Conservation (phyloP, 2,888 invertebrate species). For the Drosophila sordidula region DNA sequence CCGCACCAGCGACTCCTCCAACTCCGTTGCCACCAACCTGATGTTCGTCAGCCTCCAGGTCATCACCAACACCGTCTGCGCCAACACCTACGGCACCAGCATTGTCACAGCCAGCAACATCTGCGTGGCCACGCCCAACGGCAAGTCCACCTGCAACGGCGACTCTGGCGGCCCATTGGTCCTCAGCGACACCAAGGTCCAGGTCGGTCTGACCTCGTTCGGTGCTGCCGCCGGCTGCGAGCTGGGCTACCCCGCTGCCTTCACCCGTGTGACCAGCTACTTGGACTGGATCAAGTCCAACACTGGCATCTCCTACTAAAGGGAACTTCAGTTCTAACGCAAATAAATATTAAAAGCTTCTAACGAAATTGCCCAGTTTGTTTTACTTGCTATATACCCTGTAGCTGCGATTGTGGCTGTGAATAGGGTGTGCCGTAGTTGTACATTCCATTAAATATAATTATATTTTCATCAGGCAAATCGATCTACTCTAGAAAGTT, state of each 20-base stretch:
- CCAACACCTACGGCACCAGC: constrained; percentile 81
- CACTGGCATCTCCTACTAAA: constrained; percentile 54
- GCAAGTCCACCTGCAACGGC: constrained; percentile 79
- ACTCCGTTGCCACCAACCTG: constrained; percentile 72
- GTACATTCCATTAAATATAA: too few relatives aligned
- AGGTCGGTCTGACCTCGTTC: constrained; percentile 81
- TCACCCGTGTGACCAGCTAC: constrained; percentile 71
- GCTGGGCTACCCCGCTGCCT: constrained; percentile 75
- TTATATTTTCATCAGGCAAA: too few relatives aligned
- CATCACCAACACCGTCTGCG: constrained; percentile 78
- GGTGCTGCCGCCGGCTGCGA: constrained; percentile 75
- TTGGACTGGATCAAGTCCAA: constrained; percentile 69
- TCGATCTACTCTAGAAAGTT: too few relatives aligned
- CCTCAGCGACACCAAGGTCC: constrained; percentile 12
- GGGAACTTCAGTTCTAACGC: constrained; percentile 27
- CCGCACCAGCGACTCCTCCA: constrained; percentile 44
- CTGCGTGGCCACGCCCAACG: constrained; percentile 59
- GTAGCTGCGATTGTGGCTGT: too few relatives aligned
- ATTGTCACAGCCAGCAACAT: constrained; percentile 53
- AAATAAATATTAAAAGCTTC: constrained; percentile 22
- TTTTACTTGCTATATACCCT: constrained; percentile 1
- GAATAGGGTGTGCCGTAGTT: too few relatives aligned
- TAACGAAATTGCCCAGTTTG: constrained; percentile 16
- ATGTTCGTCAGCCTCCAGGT: constrained; percentile 54
- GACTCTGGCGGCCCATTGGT: constrained; percentile 83